Evolutionary conservation across 2,888 invertebrate species (phyloP), one percentile per base, ranked within the genome.

Genomic region (Drosophila kanekoi): DNA sequence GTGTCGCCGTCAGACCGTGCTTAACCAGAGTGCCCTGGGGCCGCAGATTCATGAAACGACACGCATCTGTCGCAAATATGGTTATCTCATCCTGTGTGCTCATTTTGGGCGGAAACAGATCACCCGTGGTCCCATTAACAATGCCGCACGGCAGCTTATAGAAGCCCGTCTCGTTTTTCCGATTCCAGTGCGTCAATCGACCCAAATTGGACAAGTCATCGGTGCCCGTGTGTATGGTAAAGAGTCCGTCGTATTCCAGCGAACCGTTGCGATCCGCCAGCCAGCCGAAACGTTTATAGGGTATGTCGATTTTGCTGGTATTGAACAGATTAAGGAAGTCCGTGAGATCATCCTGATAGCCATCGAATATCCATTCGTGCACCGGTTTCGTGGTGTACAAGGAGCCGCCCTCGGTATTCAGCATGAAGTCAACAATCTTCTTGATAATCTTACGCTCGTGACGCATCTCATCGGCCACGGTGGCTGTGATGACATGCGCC

Each of bases 281-380:
- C 96, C 97, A 97, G 10, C 96, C 98, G 91, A 98, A 98, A 86
- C 94, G 96, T 35, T 94, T 95, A 81, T 94, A 96, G 0, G 96
- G 96, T 77, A 97, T 94, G 1, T 92, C 75, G 35, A 92, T 90
- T 69, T 77, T 79, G 1, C 90, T 49, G 91, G 23, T 94, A 86
- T 74, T 95, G 91, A 40, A 95, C 76, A 79, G 93, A 90, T 43
- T 92, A 59, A 41, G 94, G 93, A 69, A 95, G 79, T 77, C 94
- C 45, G 98, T 92, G 10, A 97, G 87, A 0, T 93, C 92, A 90
- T 98, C 98, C 0, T 95, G 93, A 84, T 96, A 97, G 2, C 98
- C 98, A 68, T 96, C 95, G 90, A 97, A 97, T 11, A 97, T 91
- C 92, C 96, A 94, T 77, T 95, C 94, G 0, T 94, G 90, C 0